These are phyloP conservation scores for Caenorhabditis elegans DNA, from an alignment of 1,140 invertebrate species.

Conservation along the genomic window DNA sequence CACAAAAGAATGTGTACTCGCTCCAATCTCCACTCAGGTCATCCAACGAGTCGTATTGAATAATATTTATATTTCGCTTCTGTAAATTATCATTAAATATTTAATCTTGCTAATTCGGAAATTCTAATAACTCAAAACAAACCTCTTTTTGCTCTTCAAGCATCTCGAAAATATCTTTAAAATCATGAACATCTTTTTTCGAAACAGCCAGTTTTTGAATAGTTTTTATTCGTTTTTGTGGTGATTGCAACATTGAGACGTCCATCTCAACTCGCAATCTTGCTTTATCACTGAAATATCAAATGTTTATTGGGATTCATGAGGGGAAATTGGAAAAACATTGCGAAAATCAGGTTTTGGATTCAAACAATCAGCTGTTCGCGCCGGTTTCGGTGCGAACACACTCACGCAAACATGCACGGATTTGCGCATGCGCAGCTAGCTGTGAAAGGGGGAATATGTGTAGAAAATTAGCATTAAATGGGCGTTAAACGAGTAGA, in stretches of 20 bases:
- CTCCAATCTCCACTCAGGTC: neutral
- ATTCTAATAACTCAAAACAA: neutral
- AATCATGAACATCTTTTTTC: neutral
- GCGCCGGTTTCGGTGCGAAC: neutral
- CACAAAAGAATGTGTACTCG: constrained; percentile 14
- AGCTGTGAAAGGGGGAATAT: no score
- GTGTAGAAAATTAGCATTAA: no score
- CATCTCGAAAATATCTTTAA: neutral
- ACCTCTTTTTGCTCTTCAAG: neutral
- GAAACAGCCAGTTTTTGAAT: constrained; percentile 17
- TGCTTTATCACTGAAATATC: constrained; percentile 19
- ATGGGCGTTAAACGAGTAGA: no score
- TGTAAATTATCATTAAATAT: constrained; percentile 78
- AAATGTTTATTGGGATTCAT: no score
- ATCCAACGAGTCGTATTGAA: neutral
- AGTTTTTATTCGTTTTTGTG: neutral
- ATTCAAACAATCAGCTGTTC: neutral
- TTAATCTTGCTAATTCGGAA: constrained; percentile 64
- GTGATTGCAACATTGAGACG: constrained; percentile 1
- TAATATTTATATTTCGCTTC: constrained; percentile 59
- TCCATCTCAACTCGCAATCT: constrained; percentile 20
- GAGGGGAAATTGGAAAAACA: no score
- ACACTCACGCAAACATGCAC: neutral
- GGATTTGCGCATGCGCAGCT: neutral
- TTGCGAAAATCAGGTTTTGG: neutral